These are phyloP conservation scores for Diglossa brunneiventris DNA, from an alignment of 2,113 vertebrate genomes.

Conservation along the genomic window DNA sequence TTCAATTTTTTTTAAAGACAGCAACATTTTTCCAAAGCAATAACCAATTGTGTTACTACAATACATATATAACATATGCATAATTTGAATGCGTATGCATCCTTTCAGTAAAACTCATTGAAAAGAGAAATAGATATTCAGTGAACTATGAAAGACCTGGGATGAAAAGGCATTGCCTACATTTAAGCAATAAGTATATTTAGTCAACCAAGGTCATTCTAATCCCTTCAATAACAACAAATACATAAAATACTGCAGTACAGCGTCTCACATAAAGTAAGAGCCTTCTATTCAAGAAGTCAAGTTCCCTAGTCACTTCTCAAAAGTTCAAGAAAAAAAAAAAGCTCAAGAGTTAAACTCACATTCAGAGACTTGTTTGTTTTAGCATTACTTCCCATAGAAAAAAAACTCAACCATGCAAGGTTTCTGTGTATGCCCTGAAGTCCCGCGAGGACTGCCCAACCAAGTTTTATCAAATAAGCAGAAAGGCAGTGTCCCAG, in stretches of 20 bases:
- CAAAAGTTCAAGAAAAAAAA: neutral
- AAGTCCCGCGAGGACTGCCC: neutral
- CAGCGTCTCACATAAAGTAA: neutral
- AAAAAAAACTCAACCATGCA: neutral
- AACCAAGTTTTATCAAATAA: neutral
- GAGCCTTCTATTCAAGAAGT: neutral
- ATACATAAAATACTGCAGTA: neutral
- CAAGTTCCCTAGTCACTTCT: neutral
- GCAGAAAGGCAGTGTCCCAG: neutral
- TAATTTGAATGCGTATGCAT: neutral
- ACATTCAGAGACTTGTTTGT: neutral
- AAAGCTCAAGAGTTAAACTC: neutral
- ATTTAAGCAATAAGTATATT: neutral
- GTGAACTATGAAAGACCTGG: neutral
- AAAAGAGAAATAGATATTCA: neutral
- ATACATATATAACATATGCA: neutral
- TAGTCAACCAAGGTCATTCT: neutral
- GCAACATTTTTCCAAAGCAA: neutral
- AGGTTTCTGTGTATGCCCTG: neutral
- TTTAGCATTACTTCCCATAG: neutral
- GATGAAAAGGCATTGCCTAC: neutral
- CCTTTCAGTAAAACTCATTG: neutral
- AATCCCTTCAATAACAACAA: neutral
- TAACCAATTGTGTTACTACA: neutral
- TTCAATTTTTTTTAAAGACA: neutral